Base-by-base conservation (phyloP, 2,797 vertebrate genomes). In the Erethizon dorsatum region DNA sequence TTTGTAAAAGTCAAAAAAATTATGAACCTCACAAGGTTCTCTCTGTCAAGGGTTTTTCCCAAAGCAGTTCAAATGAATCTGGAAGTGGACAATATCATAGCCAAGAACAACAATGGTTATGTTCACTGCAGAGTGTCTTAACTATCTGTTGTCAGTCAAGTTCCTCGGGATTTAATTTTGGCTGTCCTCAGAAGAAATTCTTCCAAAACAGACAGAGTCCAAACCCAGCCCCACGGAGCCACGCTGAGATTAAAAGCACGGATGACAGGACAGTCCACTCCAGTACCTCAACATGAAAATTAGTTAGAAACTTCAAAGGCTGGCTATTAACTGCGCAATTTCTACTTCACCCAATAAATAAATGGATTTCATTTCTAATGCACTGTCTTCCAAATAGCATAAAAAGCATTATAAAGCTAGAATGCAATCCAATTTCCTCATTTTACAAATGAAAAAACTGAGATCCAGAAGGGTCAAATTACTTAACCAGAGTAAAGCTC, bases 31-130 rank as follows among this genome's bases (percentile, higher is more conserved):
- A 88, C 89, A 82, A 93, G 93, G 79, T 88, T 61, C 14, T 85
- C 77, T 87, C 57, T 94, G 61, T 80, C 85, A 24, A 77, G 28
- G 6, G 41, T 93, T 52, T 83, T 82, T n/a, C 63, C n/a, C 69
- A 91, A 95, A 83, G 33, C 17, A 75, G 45, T n/a, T 91, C 69
- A 84, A 93, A 90, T 96, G 88, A 97, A 92, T 92, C 80, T 45
- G 88, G 31, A 91, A 88, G 31, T 65, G 67, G 84, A 77, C 91
- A 86, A n/a, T 50, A 77, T 69, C 26, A 78, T 33, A 88, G 54
- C 65, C n/a, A 71, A 71, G 59, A 65, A 56, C 20, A 24, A 61
- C 89, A 94, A 95, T 0, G 11, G 20, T 85, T 69, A 87, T 24
- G 6, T 82, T 86, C 47, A 79, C n/a, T 2, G 3, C n/a, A 69